phyloP scores from a whole-genome alignment of 2,113 vertebrate species.

The Megaceryle torquata region DNA sequence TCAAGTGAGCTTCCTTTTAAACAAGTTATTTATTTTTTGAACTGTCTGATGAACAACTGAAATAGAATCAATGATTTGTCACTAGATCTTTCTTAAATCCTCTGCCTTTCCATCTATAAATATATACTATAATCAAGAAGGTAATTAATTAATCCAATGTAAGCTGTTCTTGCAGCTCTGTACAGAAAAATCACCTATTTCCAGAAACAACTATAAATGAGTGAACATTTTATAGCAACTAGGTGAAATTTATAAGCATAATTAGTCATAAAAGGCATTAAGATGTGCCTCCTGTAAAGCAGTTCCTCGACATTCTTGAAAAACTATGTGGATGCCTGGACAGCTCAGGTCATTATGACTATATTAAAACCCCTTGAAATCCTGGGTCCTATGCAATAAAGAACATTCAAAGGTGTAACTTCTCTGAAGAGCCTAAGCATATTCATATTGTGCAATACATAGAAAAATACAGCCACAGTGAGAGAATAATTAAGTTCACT shows the following conservation, averaged over 20 bases:
- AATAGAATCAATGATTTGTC: not conserved
- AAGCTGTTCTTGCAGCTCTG: not conserved
- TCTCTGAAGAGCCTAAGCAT: not conserved
- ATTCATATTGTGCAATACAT: not conserved
- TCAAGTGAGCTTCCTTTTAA: not conserved
- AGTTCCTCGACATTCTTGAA: not conserved
- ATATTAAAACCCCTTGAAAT: not conserved
- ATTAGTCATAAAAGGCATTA: not conserved
- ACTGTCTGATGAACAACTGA: not conserved
- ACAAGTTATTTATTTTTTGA: not conserved
- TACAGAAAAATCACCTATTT: constrained; percentile 22
- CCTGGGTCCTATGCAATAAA: not conserved
- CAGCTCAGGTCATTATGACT: not conserved
- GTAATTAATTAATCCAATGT: constrained; percentile 29
- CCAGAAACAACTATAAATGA: constrained; percentile 1
- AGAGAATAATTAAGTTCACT: not conserved
- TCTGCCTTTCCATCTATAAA: constrained; percentile 21
- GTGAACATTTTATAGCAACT: not conserved
- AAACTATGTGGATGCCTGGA: not conserved
- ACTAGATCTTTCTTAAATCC: not conserved
- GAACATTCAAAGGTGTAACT: not conserved
- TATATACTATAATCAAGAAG: constrained; percentile 15
- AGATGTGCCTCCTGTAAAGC: fast-evolving
- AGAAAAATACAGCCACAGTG: not conserved
- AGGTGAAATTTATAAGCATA: not conserved